Percentiles rank a stretch among this genome's conserved stretches.
Evolutionary conservation across 1,140 invertebrate species (phyloP).

Genomic region (Maniola jurtina): DNA sequence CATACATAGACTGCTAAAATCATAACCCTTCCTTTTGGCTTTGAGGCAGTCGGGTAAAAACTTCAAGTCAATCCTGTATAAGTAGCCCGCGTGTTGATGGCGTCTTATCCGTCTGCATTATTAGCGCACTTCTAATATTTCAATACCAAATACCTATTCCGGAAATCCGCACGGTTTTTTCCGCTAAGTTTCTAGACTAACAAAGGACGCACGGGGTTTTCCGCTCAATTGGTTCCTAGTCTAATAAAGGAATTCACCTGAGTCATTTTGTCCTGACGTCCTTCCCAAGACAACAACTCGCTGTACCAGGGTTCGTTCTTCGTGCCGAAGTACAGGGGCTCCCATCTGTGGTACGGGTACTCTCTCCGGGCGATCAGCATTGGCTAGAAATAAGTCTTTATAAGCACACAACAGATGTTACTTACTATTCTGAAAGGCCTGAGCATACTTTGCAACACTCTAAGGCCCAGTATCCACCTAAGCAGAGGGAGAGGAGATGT

Average conservation of each 20-base stretch:
- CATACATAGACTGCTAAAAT: too few species aligned
- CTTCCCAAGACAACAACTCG: slow-evolving; percentile 90
- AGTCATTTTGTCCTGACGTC: slow-evolving; percentile 91
- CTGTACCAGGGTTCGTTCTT: slow-evolving; percentile 89
- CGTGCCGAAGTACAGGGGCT: slow-evolving; percentile 90
- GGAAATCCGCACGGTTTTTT: too few species aligned
- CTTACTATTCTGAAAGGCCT: background rate
- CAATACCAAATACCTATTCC: too few species aligned
- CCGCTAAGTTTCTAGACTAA: background rate
- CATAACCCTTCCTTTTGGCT: too few species aligned
- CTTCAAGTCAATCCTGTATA: too few species aligned
- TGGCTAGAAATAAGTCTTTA: slow-evolving; percentile 70
- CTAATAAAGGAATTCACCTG: slow-evolving; percentile 80
- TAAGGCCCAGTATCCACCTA: too few species aligned
- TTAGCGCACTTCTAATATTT: too few species aligned
- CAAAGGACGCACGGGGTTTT: background rate
- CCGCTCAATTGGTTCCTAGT: background rate
- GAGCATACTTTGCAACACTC: too few species aligned
- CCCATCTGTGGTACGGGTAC: slow-evolving; percentile 88
- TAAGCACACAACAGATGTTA: background rate
- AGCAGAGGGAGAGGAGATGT: too few species aligned
- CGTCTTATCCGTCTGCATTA: too few species aligned
- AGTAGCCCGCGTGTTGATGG: too few species aligned
- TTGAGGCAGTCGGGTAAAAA: too few species aligned
- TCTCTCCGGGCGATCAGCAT: slow-evolving; percentile 84